Base-by-base conservation (phyloP, 2,888 invertebrate species). In the Leucophenga montana region DNA sequence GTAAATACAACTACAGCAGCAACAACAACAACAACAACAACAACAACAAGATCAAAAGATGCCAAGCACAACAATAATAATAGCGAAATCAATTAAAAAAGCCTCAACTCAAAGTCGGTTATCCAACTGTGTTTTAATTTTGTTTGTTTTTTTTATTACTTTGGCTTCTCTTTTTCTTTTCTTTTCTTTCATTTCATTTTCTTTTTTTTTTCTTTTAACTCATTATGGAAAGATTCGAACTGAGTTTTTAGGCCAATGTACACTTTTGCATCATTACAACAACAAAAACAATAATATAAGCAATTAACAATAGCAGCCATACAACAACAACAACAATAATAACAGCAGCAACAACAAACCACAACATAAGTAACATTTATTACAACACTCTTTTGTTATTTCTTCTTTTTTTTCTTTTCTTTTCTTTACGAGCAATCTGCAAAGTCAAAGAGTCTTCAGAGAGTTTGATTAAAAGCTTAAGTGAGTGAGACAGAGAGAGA, bases 211-310 rank as follows among this genome's bases (percentile, higher is more conserved):
- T 18, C n/a, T 8, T 39, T 39, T 11, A 56, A 56, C 56, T 22
- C 56, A 56, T 56, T 56, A 56, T 27, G 14, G 27, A 5, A 27
- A 56, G 22, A 20, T 22, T 18, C 16, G 18, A 50, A 18, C 50
- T 8, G 16, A 50, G 18, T 59, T 59, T 59, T 59, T 59, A 59
- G 31, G 59, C 59, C 59, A 59, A 33, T 16, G 59, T 59, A 59
- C 33, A 59, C 59, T 59, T 59, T 59, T 59, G 59, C 59, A 59
- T 59, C 59, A 59, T 31, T 22, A 14, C 31, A 33, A 59, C 59
- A 59, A 33, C 31, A 59, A n/a, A 57, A 57, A 4, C 22, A 57
- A 50, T 50, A 56, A 39, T 39, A 39, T 39, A 39, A 39, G 39
- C 39, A 39, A 39, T 39, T 50, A 18, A 50, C 50, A 50, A 50